Evolutionary conservation across 1,140 invertebrate genomes (phyloP).

Genomic region (Acromyrmex charruanus): DNA sequence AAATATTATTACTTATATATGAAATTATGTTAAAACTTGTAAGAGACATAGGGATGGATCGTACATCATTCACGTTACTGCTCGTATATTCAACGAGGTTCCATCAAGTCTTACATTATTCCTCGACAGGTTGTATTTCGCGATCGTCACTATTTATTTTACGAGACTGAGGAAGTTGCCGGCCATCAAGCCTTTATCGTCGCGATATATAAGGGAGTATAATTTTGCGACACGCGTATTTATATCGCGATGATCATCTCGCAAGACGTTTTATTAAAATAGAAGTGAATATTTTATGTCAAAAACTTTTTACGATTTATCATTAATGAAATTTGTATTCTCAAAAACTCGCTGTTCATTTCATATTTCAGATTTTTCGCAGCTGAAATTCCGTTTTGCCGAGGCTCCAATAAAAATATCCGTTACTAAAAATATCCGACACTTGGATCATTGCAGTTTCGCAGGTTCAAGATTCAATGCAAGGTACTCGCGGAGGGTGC

Average conservation of each 20-base stretch:
- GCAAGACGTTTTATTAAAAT: constrained; percentile 12
- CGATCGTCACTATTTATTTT: constrained; percentile 57
- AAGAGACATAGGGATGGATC: background rate
- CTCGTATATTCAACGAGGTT: constrained; percentile 46
- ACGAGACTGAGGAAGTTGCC: constrained; percentile 23
- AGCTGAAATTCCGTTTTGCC: background rate
- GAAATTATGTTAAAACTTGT: constrained; percentile 29
- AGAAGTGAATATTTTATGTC: background rate
- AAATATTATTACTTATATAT: constrained; percentile 1
- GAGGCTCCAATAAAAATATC: background rate
- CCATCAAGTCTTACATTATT: constrained; percentile 46
- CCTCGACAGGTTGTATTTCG: constrained; percentile 53
- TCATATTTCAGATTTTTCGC: background rate
- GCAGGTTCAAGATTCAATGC: constrained; percentile 18
- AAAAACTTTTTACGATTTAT: background rate
- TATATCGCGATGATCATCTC: constrained; percentile 9
- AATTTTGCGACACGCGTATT: constrained; percentile 40
- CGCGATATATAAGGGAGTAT: background rate
- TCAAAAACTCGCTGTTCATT: background rate
- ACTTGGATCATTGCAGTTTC: background rate
- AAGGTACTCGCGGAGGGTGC: background rate
- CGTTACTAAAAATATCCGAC: background rate
- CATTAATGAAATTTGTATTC: background rate
- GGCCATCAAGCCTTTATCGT: constrained; percentile 30
- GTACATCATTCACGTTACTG: constrained; percentile 42